Evolutionary conservation across 2,113 vertebrate species (phyloP).

Genomic region (Nasalis larvatus): DNA sequence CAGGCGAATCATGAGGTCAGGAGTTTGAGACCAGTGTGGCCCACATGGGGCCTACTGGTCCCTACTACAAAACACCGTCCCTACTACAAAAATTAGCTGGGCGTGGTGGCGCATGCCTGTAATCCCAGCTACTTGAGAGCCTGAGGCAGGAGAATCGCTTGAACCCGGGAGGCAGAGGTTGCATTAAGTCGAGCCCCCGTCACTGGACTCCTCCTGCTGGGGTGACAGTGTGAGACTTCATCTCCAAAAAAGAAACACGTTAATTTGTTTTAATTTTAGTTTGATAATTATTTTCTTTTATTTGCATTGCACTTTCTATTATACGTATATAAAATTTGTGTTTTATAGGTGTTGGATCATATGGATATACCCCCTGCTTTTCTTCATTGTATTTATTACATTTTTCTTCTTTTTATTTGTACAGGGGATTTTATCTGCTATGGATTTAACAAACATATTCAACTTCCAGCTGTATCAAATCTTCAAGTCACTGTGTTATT

Average conservation of each 20-base stretch:
- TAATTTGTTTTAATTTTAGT: background rate
- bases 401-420: background rate
- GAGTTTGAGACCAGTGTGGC: too few relatives aligned
- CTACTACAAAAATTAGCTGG: too few relatives aligned
- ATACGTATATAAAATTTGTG: background rate
- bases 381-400: background rate
- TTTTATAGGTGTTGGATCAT: background rate
- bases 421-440: background rate
- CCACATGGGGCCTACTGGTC: too few relatives aligned
- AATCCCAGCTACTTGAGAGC: too few relatives aligned
- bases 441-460: background rate
- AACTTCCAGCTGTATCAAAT: background rate
- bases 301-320: background rate
- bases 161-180: too few relatives aligned
- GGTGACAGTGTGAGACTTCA: too few relatives aligned
- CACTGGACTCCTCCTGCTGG: too few relatives aligned
- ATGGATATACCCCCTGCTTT: background rate
- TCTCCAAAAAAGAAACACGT: too few relatives aligned
- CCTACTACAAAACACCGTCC: too few relatives aligned
- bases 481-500: background rate
- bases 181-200: too few relatives aligned
- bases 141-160: too few relatives aligned
- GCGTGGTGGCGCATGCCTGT: rapidly evolving
- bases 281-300: background rate
- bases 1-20: too few relatives aligned